Evolutionary conservation across 2,797 vertebrate genomes (phyloP).

Genomic region (Falco rusticolus): DNA sequence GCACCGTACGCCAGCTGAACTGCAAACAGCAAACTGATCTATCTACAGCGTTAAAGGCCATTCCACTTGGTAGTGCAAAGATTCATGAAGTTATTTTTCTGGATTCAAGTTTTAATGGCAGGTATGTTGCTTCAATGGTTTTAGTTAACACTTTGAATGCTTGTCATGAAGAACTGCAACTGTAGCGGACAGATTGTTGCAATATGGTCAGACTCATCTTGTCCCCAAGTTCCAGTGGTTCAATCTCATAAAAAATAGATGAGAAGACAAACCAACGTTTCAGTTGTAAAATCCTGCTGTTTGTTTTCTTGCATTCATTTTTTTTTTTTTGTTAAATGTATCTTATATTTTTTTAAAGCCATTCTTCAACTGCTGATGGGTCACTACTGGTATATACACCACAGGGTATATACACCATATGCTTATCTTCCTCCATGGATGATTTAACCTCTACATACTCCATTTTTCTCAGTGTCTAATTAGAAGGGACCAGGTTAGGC

Average conservation of each 20-base stretch:
- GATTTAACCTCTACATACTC: neutral
- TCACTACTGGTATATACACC: neutral
- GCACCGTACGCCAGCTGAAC: neutral
- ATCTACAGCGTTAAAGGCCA: constrained; percentile 78
- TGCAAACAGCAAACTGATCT: constrained; percentile 61
- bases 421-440: neutral
- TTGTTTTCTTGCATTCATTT: constrained; percentile 76
- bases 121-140: constrained; percentile 80
- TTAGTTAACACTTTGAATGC: constrained; percentile 82
- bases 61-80: constrained; percentile 77
- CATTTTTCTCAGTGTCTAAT: neutral
- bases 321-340: fast-evolving
- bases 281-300: constrained; percentile 89
- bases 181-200: constrained; percentile 83
- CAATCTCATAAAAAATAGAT: constrained; percentile 81
- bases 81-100: constrained; percentile 79
- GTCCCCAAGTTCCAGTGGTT: constrained; percentile 88
- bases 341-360: neutral
- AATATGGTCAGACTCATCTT: constrained; percentile 78
- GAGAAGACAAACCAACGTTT: constrained; percentile 85
- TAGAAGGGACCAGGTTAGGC: neutral
- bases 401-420: neutral
- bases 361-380: constrained; percentile 3
- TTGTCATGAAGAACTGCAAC: constrained; percentile 85
- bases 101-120: constrained; percentile 77